Conservation (phyloP, 2,888 invertebrate genomes). For the Dynastes maya region DNA sequence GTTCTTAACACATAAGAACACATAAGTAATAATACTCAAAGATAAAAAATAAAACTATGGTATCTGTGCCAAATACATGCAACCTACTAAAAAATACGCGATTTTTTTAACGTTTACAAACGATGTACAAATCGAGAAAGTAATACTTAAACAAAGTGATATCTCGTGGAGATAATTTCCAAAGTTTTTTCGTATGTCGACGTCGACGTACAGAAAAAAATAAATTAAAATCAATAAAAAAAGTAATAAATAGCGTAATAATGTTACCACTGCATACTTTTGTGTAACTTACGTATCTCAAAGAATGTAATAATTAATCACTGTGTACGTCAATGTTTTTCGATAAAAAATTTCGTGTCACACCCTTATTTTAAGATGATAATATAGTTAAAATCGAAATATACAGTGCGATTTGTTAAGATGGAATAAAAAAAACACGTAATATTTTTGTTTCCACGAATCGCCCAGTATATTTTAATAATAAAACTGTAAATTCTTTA, state of each 20-base stretch:
- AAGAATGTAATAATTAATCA: too few relatives aligned
- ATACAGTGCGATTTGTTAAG: too few relatives aligned
- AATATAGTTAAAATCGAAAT: too few relatives aligned
- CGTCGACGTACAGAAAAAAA: not conserved
- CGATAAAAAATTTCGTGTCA: too few relatives aligned
- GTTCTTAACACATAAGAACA: not conserved
- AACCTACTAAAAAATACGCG: not conserved
- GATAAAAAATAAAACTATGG: constrained; percentile 3
- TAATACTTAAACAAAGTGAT: not conserved
- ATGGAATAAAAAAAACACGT: too few relatives aligned
- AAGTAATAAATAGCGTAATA: not conserved
- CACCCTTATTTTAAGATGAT: too few relatives aligned
- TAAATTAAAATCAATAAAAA: not conserved
- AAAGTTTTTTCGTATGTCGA: too few relatives aligned
- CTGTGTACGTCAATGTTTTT: too few relatives aligned
- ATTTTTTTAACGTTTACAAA: constrained; percentile 4
- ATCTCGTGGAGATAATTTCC: too few relatives aligned
- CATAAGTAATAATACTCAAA: constrained; percentile 5
- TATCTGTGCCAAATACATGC: not conserved
- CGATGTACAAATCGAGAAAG: constrained; percentile 6
- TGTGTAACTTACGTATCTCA: too few relatives aligned
- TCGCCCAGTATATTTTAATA: too few relatives aligned
- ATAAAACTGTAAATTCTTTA: constrained; percentile 42
- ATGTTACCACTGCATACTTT: not conserved
- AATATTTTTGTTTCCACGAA: not conserved